Evolutionary conservation across 1,140 invertebrate genomes (phyloP).

Genomic region (Dufourea novaeangliae): DNA sequence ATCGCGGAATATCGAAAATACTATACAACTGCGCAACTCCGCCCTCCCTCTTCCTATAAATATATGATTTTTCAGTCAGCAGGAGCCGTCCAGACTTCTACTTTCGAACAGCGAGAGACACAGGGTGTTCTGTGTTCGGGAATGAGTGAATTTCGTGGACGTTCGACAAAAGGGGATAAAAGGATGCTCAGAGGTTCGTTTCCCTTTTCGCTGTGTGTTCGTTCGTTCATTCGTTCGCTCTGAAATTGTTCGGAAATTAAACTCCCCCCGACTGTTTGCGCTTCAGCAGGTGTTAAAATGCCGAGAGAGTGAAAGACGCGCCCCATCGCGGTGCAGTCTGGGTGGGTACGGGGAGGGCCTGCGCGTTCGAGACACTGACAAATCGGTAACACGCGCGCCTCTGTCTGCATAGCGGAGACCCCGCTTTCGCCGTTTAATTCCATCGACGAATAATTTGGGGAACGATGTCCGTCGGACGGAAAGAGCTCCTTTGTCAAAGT

Average conservation of each 20-base stretch:
- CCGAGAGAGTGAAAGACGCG: neutral
- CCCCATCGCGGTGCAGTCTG: neutral
- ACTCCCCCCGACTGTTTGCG: neutral
- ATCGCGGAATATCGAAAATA: slow-evolving; percentile 2
- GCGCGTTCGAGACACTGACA: slow-evolving; percentile 23
- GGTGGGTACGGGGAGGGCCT: neutral
- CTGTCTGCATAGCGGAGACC: neutral
- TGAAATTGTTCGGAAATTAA: slow-evolving; percentile 26
- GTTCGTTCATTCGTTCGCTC: no score
- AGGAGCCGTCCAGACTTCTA: no score
- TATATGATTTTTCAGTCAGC: neutral
- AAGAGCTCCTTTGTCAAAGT: neutral
- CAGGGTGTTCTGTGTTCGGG: neutral
- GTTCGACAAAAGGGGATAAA: neutral
- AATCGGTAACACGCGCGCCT: neutral
- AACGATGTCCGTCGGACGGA: neutral
- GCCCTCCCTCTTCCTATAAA: neutral
- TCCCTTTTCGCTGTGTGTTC: neutral
- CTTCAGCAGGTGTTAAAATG: slow-evolving; percentile 14
- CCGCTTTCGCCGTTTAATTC: slow-evolving; percentile 5
- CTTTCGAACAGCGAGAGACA: no score
- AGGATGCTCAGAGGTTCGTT: neutral
- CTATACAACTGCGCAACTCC: neutral
- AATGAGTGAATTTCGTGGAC: neutral
- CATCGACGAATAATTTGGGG: neutral